Conservation (phyloP, 2,888 invertebrate genomes). For the Rotaria macrura region DNA sequence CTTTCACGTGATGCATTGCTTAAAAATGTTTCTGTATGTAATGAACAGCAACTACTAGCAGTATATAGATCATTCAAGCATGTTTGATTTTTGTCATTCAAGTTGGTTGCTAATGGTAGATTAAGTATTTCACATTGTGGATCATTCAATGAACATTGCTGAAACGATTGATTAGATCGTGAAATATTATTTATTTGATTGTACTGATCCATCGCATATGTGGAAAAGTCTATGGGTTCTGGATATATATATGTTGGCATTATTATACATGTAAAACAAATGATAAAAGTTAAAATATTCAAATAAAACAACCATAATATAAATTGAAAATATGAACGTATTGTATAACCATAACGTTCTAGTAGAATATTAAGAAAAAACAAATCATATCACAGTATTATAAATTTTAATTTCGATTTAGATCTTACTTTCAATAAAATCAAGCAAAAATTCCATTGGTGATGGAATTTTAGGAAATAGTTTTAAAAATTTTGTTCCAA, state of each 20-base stretch:
- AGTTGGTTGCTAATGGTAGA: neutral
- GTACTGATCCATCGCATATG: neutral
- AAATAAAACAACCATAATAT: constrained; percentile 15
- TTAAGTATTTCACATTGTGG: neutral
- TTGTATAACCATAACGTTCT: neutral
- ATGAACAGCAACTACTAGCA: neutral
- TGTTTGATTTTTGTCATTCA: neutral
- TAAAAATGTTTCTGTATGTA: neutral
- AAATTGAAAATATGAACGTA: constrained; percentile 10
- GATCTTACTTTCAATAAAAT: neutral
- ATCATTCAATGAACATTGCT: neutral
- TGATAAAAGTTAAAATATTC: neutral
- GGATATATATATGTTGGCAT: neutral
- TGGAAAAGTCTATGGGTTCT: neutral
- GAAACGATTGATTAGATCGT: neutral
- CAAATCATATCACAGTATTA: too few relatives aligned
- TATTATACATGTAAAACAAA: neutral
- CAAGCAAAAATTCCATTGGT: neutral
- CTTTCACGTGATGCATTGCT: neutral
- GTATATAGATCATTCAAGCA: neutral
- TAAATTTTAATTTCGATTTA: neutral
- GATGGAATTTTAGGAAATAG: neutral
- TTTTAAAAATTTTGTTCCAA: neutral
- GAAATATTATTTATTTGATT: neutral
- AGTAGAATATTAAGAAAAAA: neutral